Evolutionary conservation across 1,140 invertebrate genomes (phyloP), one percentile per base, ranked within the genome.

Genomic region (Pseudomyrmex cubaensis): DNA sequence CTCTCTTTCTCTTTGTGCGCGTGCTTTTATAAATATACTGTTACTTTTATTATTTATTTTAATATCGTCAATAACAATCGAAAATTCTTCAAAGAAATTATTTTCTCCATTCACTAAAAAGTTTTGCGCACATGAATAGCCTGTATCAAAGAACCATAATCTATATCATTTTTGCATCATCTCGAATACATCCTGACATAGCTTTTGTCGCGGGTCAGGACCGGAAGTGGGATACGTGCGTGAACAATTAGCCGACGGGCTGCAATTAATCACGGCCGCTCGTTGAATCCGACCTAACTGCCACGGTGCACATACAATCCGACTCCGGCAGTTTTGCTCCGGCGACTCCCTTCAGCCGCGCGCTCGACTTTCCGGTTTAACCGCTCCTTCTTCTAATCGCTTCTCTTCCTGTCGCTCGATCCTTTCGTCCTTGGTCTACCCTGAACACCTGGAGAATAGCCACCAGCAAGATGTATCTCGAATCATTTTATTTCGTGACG

Each of bases 361-460:
- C 85, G 89, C 88, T 91, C 89, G 90, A 90, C 86, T 91, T 91
- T 91, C 90, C 88, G 89, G 89, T 91, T 90, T 90, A 90, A 91
- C 90, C 87, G 85, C 90, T 90, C 84, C 85, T 85, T 86, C 85
- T 88, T 87, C 87, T 90, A 90, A 89, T 90, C 89, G 77, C 69
- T 87, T 52, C 83, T 76, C 87, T 90, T 87, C 87, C 89, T 90
- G 84, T 82, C 77, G 76, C 78, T 78, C 76, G 82, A 89, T 83
- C 73, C 62, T 56, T 69, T 72, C 84, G 89, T 82, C 90, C 87
- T 90, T 86, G 87, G 67, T 84, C 66, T 89, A 83, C 72, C 66
- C 76, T 85, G 67, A 78, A 48, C 73, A 62, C 61, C 74, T 54
- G 64, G n/a, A 54, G 35, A 52, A 44, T 75, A 46, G 67, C 17